Conservation (phyloP, 2,797 vertebrate genomes). For the Pampus argenteus region DNA sequence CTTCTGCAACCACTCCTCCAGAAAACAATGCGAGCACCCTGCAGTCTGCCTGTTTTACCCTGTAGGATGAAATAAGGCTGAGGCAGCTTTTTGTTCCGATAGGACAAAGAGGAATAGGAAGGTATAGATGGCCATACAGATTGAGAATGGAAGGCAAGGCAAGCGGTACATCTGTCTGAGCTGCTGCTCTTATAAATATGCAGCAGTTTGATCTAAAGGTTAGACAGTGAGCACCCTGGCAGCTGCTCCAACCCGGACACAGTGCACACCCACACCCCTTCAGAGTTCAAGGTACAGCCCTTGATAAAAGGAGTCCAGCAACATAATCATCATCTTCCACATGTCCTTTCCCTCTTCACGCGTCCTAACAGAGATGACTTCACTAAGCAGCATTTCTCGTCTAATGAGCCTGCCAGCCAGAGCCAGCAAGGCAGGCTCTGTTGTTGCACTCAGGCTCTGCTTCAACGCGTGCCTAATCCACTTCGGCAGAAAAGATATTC, state of each 20-base stretch:
- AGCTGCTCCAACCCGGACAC: conserved; percentile 62
- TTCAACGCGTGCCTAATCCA: background rate
- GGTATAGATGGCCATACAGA: conserved; percentile 24
- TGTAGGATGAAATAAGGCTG: conserved; percentile 12
- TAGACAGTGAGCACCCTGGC: conserved; percentile 41
- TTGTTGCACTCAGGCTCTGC: background rate
- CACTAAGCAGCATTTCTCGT: background rate
- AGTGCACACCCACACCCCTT: background rate
- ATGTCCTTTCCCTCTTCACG: conserved; percentile 1
- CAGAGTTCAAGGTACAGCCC: background rate
- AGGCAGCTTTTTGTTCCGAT: conserved; percentile 22
- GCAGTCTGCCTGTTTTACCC: background rate
- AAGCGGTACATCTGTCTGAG: conserved; percentile 48
- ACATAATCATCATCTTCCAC: conserved; percentile 17
- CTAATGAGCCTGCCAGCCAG: background rate
- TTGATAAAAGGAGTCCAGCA: background rate
- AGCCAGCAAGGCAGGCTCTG: conserved; percentile 1
- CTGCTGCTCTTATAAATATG: conserved; percentile 71
- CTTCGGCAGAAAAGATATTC: background rate
- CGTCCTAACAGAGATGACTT: background rate
- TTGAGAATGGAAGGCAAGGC: conserved; percentile 22
- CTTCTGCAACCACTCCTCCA: background rate
- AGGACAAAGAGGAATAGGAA: conserved; percentile 38
- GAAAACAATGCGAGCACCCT: background rate
- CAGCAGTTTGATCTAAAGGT: conserved; percentile 65